Evolutionary conservation across 2,797 vertebrate genomes (phyloP).

Genomic region (Centroberyx gerrardi): DNA sequence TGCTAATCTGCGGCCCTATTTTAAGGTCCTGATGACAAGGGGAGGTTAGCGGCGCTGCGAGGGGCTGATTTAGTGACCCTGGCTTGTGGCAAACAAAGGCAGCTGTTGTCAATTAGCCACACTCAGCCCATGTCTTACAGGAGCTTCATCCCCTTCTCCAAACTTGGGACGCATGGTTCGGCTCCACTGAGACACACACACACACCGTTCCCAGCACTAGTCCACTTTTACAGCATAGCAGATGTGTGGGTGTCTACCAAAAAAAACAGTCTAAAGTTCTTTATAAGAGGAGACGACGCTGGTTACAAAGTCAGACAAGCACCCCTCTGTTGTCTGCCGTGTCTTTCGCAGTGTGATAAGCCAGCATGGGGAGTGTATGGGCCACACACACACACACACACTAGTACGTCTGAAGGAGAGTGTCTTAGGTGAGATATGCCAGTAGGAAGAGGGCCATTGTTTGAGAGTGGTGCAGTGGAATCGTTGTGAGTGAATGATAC

Average conservation of each 20-base stretch:
- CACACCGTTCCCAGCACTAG: background rate
- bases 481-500: constrained; percentile 54
- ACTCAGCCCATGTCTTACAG: constrained; percentile 4
- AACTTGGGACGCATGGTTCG: background rate
- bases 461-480: constrained; percentile 34
- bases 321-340: constrained; percentile 3
- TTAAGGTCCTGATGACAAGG: constrained; percentile 34
- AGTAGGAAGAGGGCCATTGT: constrained; percentile 48
- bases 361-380: background rate
- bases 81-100: constrained; percentile 17
- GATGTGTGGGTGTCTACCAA: background rate
- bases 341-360: constrained; percentile 14
- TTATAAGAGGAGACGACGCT: constrained; percentile 11
- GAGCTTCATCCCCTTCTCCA: background rate
- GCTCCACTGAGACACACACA: background rate
- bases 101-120: constrained; percentile 9
- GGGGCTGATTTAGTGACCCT: constrained; percentile 15
- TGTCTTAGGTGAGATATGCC: constrained; percentile 10
- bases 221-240: background rate
- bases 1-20: constrained; percentile 20
- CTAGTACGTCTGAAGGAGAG: constrained; percentile 17
- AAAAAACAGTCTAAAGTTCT: background rate
- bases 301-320: constrained; percentile 65
- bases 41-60: constrained; percentile 11
- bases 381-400: constrained; percentile 17